These are phyloP conservation scores for Pocillopora meandrina DNA, from an alignment of 92 coral and sea anemone genomes.

Conservation along the genomic window DNA sequence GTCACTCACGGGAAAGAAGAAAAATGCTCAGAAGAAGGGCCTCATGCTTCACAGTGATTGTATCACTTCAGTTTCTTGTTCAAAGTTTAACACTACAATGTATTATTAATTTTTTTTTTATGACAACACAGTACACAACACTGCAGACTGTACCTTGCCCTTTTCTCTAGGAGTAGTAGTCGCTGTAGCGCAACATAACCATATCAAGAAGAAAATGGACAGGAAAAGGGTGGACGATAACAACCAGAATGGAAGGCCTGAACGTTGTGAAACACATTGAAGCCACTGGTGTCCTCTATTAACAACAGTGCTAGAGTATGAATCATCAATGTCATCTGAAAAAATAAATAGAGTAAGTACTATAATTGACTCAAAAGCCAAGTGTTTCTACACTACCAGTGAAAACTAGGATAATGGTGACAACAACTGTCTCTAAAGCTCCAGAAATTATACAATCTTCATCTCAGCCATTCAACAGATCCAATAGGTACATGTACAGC, in stretches of 20 bases:
- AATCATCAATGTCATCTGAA: slow-evolving; percentile 24
- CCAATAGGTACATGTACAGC: too few relatives aligned
- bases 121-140: neutral
- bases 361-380: too few relatives aligned
- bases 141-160: slow-evolving; percentile 56
- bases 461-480: too few relatives aligned
- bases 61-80: too few relatives aligned
- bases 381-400: neutral
- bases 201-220: slow-evolving; percentile 82
- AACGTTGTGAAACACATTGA: slow-evolving; percentile 87
- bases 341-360: neutral
- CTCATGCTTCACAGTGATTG: neutral
- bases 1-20: neutral
- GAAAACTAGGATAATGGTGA: too few relatives aligned
- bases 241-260: slow-evolving; percentile 95
- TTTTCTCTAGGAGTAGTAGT: slow-evolving; percentile 60
- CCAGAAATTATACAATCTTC: too few relatives aligned
- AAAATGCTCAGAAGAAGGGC: neutral
- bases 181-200: slow-evolving; percentile 91
- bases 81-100: neutral
- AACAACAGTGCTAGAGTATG: slow-evolving; percentile 39
- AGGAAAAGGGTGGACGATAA: slow-evolving; percentile 75
- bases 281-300: slow-evolving; percentile 86
- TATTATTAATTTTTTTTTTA: neutral
- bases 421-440: too few relatives aligned